These are phyloP conservation scores for Sphaeramia orbicularis DNA, from an alignment of 2,797 vertebrate species.

Conservation along the genomic window DNA sequence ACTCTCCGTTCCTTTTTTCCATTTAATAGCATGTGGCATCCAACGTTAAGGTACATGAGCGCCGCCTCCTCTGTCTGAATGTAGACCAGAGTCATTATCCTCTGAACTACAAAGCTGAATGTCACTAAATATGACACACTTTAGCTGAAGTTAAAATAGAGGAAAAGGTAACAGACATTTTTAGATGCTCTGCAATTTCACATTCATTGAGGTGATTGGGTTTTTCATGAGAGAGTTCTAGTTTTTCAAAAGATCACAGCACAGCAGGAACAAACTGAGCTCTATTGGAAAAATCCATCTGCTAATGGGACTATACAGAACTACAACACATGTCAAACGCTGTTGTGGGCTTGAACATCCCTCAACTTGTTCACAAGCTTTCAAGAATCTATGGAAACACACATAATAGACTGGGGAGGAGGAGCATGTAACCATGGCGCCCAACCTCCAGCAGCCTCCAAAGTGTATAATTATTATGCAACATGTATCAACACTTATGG, in stretches of 20 bases:
- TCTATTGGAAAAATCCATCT: background rate
- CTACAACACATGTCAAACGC: too few relatives aligned
- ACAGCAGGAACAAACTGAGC: background rate
- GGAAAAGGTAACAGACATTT: too few relatives aligned
- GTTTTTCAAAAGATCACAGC: background rate
- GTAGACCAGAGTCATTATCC: too few relatives aligned
- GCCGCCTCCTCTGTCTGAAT: too few relatives aligned
- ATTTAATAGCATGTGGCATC: too few relatives aligned
- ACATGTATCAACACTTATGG: background rate
- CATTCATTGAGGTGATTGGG: background rate
- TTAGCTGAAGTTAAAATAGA: too few relatives aligned
- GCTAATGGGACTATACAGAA: too few relatives aligned
- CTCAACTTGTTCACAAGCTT: background rate
- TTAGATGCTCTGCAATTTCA: background rate
- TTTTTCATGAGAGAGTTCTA: constrained; percentile 12
- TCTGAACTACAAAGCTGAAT: too few relatives aligned
- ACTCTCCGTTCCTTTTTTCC: too few relatives aligned
- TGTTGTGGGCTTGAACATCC: background rate
- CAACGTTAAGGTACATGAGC: too few relatives aligned
- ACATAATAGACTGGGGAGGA: constrained; percentile 2
- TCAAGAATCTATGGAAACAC: background rate
- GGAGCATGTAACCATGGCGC: background rate
- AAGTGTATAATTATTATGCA: background rate
- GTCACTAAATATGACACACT: too few relatives aligned
- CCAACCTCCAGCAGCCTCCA: background rate